Evolutionary conservation across 2,888 invertebrate genomes (phyloP), one percentile per base, ranked within the genome.

Genomic region (Mechanitis mazaeus): DNA sequence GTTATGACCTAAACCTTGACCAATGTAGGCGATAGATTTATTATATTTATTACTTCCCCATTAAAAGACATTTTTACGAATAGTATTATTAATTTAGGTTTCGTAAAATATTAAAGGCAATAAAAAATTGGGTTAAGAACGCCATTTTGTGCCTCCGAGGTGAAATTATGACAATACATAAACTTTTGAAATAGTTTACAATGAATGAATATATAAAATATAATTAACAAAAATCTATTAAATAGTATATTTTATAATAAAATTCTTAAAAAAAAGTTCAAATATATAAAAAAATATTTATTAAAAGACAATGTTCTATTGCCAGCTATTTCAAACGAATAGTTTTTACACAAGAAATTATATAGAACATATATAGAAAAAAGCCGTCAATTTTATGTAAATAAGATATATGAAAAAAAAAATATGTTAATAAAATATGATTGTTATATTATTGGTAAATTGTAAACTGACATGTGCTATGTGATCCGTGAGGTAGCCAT

Each of bases 21-120:
- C 90, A 89, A 90, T 83, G 79, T 88, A 87, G 85, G 74, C 78
- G 72, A 80, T 87, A 87, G 85, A 79, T 35, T 79, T 79, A 80
- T 81, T 86, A 87, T 89, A 88, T 89, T 87, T 87, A 87, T 87
- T 80, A 85, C 77, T 84, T 82, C 81, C 85, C 85, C 80, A 79
- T 74, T 75, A 81, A 87, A 90, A 90, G 90, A 90, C 90, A 90
- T 90, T 89, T 90, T 90, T 90, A 90, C 90, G 87, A 85, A 89
- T 87, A 89, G 90, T 90, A 90, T 90, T 90, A 89, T 85, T 90
- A 89, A 85, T 87, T 82, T 87, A 88, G 87, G 85, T 77, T 83
- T 88, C 84, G 83, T 84, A 84, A 84, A 84, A 83, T 78, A 69
- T 68, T 63, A 68, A 84, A 79, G 88, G 87, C 88, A 83, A 83